Conservation (phyloP, 2,888 invertebrate species). For the Acanthosepion esculentum region DNA sequence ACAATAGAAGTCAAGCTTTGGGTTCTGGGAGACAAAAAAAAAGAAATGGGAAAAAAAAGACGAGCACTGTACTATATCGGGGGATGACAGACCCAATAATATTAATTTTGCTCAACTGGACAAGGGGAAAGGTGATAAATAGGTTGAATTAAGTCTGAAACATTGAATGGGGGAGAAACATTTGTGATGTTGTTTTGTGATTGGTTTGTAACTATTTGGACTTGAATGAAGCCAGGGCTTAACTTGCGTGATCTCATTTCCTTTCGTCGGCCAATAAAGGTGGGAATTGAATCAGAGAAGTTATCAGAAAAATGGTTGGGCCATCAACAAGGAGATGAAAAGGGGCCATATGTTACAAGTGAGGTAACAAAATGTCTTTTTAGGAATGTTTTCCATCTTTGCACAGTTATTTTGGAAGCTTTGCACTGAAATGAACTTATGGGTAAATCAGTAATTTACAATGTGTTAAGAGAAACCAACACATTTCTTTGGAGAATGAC, state of each 20-base stretch:
- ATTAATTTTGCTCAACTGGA: conserved; percentile 10
- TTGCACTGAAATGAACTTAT: neutral
- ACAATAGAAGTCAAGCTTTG: neutral
- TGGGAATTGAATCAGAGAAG: conserved; percentile 22
- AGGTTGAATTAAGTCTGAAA: neutral
- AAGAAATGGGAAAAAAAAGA: neutral
- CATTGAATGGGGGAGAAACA: conserved; percentile 11
- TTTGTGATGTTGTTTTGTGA: conserved; percentile 33
- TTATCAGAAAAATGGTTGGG: conserved; percentile 33
- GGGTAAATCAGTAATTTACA: neutral
- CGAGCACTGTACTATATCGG: neutral
- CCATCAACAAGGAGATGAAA: neutral
- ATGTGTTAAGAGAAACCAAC: neutral
- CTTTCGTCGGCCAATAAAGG: conserved; percentile 22
- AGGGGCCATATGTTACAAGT: conserved; percentile 5
- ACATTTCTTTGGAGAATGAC: neutral
- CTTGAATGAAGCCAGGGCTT: neutral
- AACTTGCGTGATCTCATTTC: conserved; percentile 12
- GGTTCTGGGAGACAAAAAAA: neutral
- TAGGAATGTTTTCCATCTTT: neutral
- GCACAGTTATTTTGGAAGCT: conserved; percentile 6
- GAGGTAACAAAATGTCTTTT: conserved; percentile 13
- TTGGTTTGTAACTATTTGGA: conserved; percentile 22
- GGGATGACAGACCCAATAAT: conserved; percentile 17
- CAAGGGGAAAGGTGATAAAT: neutral